Conservation (phyloP, 2,888 invertebrate species). For the Lottia gigantea region DNA sequence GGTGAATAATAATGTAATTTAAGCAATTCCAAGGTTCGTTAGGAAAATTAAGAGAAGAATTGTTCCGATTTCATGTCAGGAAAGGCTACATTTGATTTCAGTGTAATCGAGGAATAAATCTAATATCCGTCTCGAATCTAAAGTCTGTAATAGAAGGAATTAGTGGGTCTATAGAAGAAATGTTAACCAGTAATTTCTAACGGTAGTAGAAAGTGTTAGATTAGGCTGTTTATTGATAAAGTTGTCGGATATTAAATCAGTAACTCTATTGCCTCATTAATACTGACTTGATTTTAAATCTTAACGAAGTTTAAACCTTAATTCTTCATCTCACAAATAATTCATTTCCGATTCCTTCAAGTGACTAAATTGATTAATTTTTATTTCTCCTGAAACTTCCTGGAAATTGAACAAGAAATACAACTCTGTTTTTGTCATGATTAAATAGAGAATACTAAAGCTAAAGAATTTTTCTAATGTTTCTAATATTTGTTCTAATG, state of each 20-base stretch:
- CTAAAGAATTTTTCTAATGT: too few relatives aligned
- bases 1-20: constrained; percentile 27
- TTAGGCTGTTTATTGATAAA: constrained; percentile 2
- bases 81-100: constrained; percentile 16
- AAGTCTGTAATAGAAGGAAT: background rate
- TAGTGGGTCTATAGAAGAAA: background rate
- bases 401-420: too few relatives aligned
- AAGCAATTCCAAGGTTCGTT: constrained; percentile 28
- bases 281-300: constrained; percentile 1
- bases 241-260: background rate
- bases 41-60: constrained; percentile 25
- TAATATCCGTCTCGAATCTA: constrained; percentile 15
- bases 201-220: background rate
- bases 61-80: constrained; percentile 17
- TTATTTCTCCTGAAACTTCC: too few relatives aligned
- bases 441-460: too few relatives aligned
- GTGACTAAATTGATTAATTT: too few relatives aligned
- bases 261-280: background rate
- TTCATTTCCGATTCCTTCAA: too few relatives aligned
- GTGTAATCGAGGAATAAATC: constrained; percentile 15
- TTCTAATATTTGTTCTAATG: too few relatives aligned
- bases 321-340: too few relatives aligned
- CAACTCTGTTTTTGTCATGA: too few relatives aligned
- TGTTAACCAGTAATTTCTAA: background rate
- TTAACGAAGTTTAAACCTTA: constrained; percentile 2